These are phyloP conservation scores for Balaenoptera acutorostrata DNA, from an alignment of 2,113 vertebrate species.

Conservation along the genomic window DNA sequence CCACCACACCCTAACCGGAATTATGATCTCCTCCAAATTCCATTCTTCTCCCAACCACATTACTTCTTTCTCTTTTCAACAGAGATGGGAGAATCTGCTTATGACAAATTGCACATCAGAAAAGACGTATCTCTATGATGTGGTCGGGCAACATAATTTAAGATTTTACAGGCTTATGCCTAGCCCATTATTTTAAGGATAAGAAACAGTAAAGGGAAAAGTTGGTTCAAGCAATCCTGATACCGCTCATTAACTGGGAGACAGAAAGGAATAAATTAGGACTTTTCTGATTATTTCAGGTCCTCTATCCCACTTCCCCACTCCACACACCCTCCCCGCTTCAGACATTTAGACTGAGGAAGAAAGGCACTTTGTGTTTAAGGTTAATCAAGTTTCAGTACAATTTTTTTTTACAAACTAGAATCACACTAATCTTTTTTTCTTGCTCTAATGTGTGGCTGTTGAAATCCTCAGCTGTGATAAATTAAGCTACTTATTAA, in stretches of 20 bases:
- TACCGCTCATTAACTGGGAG: conserved; percentile 73
- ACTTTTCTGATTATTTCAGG: conserved; percentile 77
- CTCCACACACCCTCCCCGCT: conserved; percentile 37
- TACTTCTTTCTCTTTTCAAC: neutral
- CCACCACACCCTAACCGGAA: neutral
- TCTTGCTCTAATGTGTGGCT: conserved; percentile 94
- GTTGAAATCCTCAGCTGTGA: conserved; percentile 98
- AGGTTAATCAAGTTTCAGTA: conserved; percentile 97
- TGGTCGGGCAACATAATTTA: neutral
- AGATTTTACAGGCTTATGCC: neutral
- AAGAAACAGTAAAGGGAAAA: conserved; percentile 52
- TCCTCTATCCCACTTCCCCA: neutral
- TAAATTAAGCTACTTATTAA: conserved; percentile 99
- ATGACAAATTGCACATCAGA: neutral
- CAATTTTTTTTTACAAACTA: conserved; percentile 83
- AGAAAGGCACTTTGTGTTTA: conserved; percentile 90
- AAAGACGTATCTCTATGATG: neutral
- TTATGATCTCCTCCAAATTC: neutral
- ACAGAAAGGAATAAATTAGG: conserved; percentile 72
- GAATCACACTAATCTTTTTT: conserved; percentile 94
- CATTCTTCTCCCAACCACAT: neutral
- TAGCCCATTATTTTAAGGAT: neutral
- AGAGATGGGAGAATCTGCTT: neutral
- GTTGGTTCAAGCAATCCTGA: conserved; percentile 67
- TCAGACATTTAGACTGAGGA: conserved; percentile 88